Conservation (phyloP, 2,888 invertebrate species). For the Eilema griseolum region DNA sequence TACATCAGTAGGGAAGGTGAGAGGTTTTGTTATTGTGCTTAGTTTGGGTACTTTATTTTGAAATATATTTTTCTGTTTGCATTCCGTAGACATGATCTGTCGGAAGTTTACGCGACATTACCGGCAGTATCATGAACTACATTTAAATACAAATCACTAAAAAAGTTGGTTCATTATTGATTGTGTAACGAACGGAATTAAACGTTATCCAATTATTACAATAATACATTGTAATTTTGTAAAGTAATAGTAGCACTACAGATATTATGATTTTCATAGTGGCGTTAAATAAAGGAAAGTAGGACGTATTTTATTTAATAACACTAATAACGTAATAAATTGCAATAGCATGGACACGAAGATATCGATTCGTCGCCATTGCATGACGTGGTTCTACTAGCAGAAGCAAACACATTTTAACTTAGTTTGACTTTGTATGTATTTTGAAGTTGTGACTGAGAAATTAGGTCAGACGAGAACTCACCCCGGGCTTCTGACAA, state of each 20-base stretch:
- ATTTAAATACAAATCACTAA: neutral
- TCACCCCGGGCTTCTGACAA: neutral
- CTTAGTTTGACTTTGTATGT: neutral
- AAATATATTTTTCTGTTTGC: too few species aligned
- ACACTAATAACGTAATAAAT: neutral
- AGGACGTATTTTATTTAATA: neutral
- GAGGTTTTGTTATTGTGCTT: neutral
- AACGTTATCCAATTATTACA: neutral
- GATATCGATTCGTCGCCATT: slow-evolving; percentile 17
- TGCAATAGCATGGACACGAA: slow-evolving; percentile 12
- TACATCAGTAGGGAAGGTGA: neutral
- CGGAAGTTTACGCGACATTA: too few species aligned
- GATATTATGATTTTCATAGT: neutral
- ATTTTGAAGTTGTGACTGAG: neutral
- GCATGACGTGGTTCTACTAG: slow-evolving; percentile 1
- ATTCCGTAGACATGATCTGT: too few species aligned
- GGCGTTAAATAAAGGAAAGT: slow-evolving; percentile 1
- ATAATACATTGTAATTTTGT: neutral
- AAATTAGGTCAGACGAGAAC: slow-evolving; percentile 4
- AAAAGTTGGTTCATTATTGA: neutral
- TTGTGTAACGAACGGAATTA: neutral
- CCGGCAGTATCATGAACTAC: neutral
- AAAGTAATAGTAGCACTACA: neutral
- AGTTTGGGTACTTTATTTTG: neutral
- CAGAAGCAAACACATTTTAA: neutral